A percentile compares a stretch with the other conserved stretches of the same genome.
Evolutionary conservation across 2,888 invertebrate genomes (phyloP).

Genomic region (Deroplatys truncata): DNA sequence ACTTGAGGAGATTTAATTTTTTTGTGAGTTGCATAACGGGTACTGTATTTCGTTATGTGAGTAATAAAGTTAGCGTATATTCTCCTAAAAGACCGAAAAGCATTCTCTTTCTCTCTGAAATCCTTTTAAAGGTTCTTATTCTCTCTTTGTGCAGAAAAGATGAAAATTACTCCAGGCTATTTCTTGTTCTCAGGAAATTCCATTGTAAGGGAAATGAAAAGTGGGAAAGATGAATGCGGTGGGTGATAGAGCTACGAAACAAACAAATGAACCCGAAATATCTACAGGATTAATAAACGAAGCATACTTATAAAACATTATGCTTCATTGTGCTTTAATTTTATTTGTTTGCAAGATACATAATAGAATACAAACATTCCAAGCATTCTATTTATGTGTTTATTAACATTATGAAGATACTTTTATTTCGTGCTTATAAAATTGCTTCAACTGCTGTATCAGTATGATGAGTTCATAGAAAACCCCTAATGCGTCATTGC

Average conservation of each 20-base stretch:
- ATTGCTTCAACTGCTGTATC: too few relatives aligned
- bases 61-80: not conserved
- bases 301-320: too few relatives aligned
- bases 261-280: not conserved
- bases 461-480: too few relatives aligned
- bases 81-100: not conserved
- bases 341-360: too few relatives aligned
- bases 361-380: too few relatives aligned
- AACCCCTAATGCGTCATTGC: too few relatives aligned
- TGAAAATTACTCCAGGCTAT: not conserved
- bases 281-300: too few relatives aligned
- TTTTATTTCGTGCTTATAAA: too few relatives aligned
- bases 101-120: not conserved
- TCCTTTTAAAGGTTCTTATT: not conserved
- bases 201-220: not conserved
- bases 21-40: not conserved
- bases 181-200: not conserved
- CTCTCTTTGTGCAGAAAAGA: not conserved
- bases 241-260: not conserved
- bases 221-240: not conserved
- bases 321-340: too few relatives aligned
- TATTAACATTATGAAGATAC: too few relatives aligned
- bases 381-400: too few relatives aligned
- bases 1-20: not conserved
- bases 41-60: not conserved